These are phyloP conservation scores for Pangasius djambal DNA, from an alignment of 2,797 vertebrate genomes.

Conservation along the genomic window DNA sequence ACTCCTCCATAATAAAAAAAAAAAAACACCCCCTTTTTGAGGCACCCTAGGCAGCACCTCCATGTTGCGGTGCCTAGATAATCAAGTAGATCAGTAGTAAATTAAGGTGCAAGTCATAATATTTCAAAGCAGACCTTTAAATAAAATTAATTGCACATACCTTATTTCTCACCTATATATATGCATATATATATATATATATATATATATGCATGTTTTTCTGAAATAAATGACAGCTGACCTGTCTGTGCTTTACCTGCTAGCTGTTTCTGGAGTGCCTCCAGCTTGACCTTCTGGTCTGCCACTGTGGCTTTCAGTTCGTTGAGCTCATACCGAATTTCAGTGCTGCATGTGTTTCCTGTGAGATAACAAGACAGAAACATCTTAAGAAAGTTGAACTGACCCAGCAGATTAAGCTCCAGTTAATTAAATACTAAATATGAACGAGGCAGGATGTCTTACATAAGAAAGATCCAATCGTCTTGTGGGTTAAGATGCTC, in stretches of 20 bases:
- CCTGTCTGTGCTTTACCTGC: neutral
- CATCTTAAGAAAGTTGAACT: neutral
- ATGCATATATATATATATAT: too few relatives aligned
- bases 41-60: too few relatives aligned
- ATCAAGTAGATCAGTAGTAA: too few relatives aligned
- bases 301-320: slow-evolving; percentile 26
- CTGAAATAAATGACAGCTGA: neutral
- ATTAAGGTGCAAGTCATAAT: too few relatives aligned
- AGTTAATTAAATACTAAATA: neutral
- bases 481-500: neutral
- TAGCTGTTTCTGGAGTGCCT: slow-evolving; percentile 24
- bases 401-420: neutral
- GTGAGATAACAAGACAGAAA: neutral
- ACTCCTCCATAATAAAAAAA: too few relatives aligned
- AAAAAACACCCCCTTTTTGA: too few relatives aligned
- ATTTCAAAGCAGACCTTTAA: too few relatives aligned
- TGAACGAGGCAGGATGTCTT: neutral
- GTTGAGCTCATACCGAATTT: slow-evolving; percentile 1
- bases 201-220: neutral
- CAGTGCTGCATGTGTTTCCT: neutral
- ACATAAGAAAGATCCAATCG: neutral
- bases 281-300: slow-evolving; percentile 19
- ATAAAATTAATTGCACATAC: too few relatives aligned
- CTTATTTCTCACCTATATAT: too few relatives aligned
- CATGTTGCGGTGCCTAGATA: too few relatives aligned